A percentile compares a stretch with the other conserved stretches of the same genome.
phyloP scores from a whole-genome alignment of 2,113 vertebrate genomes.

The Phoenicopterus ruber region DNA sequence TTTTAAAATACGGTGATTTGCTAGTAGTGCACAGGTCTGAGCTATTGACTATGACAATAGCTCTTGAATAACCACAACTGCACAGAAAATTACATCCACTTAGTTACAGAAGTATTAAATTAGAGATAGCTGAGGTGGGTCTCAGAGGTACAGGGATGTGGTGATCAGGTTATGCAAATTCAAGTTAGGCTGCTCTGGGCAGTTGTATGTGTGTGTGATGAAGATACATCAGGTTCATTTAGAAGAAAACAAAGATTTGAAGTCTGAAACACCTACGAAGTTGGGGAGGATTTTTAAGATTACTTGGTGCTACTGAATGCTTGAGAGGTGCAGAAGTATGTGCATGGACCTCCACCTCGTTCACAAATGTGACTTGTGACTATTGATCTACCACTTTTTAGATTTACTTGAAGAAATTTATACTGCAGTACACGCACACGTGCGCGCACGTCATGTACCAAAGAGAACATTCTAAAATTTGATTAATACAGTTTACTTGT shows the following conservation, averaged over 20 bases:
- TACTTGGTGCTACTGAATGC: not conserved
- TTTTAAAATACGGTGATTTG: not conserved
- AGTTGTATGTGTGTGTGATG: not conserved
- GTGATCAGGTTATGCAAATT: not conserved
- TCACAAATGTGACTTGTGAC: not conserved
- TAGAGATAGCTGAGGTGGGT: not conserved
- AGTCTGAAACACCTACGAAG: accelerated
- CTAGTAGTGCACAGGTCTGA: not conserved
- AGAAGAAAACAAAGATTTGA: not conserved
- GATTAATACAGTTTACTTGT: not conserved
- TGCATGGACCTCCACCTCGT: not conserved
- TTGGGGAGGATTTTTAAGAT: not conserved
- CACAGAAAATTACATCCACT: not conserved
- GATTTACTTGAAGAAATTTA: not conserved
- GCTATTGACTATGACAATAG: not conserved
- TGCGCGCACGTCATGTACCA: accelerated
- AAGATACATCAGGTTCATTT: not conserved
- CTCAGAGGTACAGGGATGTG: not conserved
- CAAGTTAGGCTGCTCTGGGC: not conserved
- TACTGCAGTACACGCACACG: accelerated
- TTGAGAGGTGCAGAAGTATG: not conserved
- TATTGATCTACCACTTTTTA: not conserved
- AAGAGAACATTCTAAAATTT: not conserved
- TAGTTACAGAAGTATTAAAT: not conserved
- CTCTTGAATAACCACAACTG: not conserved